A percentile compares a stretch with the other conserved stretches of the same genome.
Conservation (phyloP, 2,797 vertebrate genomes). For the Epinephelus coioides region DNA sequence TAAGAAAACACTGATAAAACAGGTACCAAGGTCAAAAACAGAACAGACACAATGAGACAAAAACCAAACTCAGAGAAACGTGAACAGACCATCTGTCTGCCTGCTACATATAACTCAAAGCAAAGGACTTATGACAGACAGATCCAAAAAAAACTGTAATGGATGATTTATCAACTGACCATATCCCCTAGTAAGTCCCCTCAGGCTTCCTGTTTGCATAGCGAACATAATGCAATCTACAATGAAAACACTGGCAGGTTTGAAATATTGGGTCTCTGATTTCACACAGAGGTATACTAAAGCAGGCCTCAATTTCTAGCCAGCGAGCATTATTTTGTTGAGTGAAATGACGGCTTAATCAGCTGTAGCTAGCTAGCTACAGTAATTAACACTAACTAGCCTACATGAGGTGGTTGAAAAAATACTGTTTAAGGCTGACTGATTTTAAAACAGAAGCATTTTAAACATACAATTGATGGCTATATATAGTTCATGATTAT, state of each 20-base stretch:
- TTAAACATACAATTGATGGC: not conserved
- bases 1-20: conserved; percentile 28
- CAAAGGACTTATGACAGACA: not conserved
- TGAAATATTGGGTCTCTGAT: not conserved
- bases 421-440: not conserved
- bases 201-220: not conserved
- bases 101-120: not conserved
- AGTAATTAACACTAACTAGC: not conserved
- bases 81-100: conserved; percentile 29
- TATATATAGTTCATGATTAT: not conserved
- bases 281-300: not conserved
- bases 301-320: not conserved
- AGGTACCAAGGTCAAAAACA: conserved; percentile 11
- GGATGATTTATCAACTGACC: not conserved
- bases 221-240: not conserved
- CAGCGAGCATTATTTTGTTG: not conserved
- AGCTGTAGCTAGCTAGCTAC: not conserved
- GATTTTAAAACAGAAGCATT: no score
- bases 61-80: conserved; percentile 17
- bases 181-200: no score
- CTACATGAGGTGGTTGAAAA: not conserved
- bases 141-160: not conserved
- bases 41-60: conserved; percentile 16
- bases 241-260: not conserved
- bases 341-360: not conserved